phyloP scores from a whole-genome alignment of 2,113 vertebrate genomes.

The Muntiacus muntjak region DNA sequence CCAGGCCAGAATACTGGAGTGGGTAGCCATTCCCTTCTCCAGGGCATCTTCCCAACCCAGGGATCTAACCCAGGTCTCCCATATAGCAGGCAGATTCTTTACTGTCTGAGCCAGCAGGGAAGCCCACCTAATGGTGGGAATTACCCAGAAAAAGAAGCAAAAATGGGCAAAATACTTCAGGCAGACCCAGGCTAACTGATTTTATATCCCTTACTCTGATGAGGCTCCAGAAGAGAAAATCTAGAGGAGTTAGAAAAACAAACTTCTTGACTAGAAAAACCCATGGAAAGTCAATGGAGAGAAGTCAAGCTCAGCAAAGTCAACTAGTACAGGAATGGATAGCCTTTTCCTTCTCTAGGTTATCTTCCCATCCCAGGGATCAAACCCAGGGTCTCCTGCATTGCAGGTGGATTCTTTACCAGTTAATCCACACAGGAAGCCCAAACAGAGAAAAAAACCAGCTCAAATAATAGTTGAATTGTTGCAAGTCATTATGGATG shows the following conservation, averaged over 20 bases:
- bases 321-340: background rate
- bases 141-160: background rate
- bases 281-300: background rate
- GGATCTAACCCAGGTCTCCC: background rate
- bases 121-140: background rate
- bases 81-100: background rate
- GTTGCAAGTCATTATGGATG: background rate
- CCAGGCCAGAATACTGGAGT: background rate
- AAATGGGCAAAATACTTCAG: background rate
- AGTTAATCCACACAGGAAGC: background rate
- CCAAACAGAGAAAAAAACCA: background rate
- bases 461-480: background rate
- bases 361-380: background rate
- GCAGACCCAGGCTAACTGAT: background rate
- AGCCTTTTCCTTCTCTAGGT: background rate
- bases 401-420: background rate
- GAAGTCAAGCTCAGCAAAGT: background rate
- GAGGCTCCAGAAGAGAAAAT: background rate
- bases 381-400: background rate
- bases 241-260: background rate
- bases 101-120: background rate
- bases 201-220: background rate
- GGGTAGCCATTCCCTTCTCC: background rate
- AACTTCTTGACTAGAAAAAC: background rate
- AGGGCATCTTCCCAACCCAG: background rate